phyloP scores from a whole-genome alignment of 2,888 invertebrate species.

The Cosmorhoe ocellata region DNA sequence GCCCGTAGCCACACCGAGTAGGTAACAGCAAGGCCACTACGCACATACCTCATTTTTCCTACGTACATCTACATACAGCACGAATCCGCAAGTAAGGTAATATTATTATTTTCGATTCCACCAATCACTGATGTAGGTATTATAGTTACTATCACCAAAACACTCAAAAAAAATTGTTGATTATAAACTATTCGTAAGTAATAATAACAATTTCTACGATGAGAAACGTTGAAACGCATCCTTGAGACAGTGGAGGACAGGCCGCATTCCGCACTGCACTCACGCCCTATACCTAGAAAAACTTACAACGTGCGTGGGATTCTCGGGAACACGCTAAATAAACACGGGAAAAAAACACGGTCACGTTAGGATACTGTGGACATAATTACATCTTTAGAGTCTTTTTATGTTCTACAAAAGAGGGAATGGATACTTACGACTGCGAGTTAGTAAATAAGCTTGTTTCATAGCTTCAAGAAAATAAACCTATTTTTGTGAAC shows the following conservation, averaged over 20 bases:
- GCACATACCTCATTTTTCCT: constrained; percentile 1
- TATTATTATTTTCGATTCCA: constrained; percentile 1
- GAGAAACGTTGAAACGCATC: constrained; percentile 16
- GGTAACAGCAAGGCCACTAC: constrained; percentile 4
- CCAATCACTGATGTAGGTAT: not conserved
- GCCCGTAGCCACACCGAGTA: constrained; percentile 66
- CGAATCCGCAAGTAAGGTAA: not conserved
- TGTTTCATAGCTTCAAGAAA: no score
- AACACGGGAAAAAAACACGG: constrained; percentile 46
- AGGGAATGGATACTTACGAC: constrained; percentile 9
- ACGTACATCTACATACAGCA: not conserved
- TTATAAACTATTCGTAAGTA: constrained; percentile 1
- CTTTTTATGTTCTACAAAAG: constrained; percentile 35
- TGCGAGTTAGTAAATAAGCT: constrained; percentile 11
- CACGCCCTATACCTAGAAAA: constrained; percentile 63
- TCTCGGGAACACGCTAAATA: constrained; percentile 57
- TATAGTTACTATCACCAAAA: no score
- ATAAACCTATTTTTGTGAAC: not conserved
- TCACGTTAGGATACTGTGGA: constrained; percentile 49
- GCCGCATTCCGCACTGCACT: constrained; percentile 57
- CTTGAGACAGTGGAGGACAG: constrained; percentile 42
- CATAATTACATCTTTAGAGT: constrained; percentile 38
- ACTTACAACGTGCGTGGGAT: constrained; percentile 53
- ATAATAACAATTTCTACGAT: constrained; percentile 3
- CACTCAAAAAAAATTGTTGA: no score